These are phyloP conservation scores for Hypothenemus hampei DNA, from an alignment of 1,140 invertebrate species.

Conservation along the genomic window DNA sequence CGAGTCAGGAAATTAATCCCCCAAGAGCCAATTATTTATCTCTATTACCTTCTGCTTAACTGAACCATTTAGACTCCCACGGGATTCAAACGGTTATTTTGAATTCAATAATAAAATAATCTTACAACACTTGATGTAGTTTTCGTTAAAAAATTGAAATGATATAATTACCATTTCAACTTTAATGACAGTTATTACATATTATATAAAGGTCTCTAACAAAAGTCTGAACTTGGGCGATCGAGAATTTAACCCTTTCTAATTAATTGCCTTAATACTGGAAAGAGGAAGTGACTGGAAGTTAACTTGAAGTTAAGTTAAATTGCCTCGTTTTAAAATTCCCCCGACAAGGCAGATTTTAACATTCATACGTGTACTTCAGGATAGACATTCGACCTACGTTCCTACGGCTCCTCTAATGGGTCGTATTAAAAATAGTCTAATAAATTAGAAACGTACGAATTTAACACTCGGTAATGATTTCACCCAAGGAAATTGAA, in stretches of 20 bases:
- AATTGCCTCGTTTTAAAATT: slow-evolving; percentile 25
- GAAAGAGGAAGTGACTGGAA: slow-evolving; percentile 19
- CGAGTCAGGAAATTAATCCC: slow-evolving; percentile 6
- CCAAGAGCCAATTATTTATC: slow-evolving; percentile 4
- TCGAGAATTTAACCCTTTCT: slow-evolving; percentile 16
- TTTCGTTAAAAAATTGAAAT: not conserved
- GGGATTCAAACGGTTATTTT: not conserved
- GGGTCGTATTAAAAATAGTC: no score
- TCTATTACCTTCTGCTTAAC: slow-evolving; percentile 2
- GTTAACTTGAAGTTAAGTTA: slow-evolving; percentile 22
- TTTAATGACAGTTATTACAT: not conserved
- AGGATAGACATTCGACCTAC: no score
- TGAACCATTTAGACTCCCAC: not conserved
- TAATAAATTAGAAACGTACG: no score
- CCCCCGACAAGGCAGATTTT: slow-evolving; percentile 17
- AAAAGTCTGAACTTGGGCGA: not conserved
- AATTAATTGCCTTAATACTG: slow-evolving; percentile 26
- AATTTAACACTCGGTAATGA: no score
- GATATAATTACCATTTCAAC: not conserved
- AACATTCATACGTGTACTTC: slow-evolving; percentile 21
- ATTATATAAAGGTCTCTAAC: not conserved
- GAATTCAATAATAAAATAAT: not conserved
- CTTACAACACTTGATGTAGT: no score
- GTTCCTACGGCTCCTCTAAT: no score
- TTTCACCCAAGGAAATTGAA: no score